These are phyloP conservation scores for Chloroceryle aenea DNA, from an alignment of 2,113 vertebrate species.

Conservation along the genomic window DNA sequence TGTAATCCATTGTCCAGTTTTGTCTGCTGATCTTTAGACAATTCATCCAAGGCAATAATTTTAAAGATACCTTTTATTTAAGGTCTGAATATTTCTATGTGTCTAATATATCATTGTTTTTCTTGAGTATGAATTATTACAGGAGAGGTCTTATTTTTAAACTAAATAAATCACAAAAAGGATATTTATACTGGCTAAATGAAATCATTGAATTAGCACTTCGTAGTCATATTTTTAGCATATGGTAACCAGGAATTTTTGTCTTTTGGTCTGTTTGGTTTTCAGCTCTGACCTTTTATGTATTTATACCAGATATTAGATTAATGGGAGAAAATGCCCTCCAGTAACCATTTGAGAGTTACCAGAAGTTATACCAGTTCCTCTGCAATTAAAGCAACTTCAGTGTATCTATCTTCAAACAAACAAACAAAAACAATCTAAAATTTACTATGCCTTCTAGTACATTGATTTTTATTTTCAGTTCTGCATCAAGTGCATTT, in stretches of 20 bases:
- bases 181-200: neutral
- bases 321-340: neutral
- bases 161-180: neutral
- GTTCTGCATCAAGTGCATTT: neutral
- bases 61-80: neutral
- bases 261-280: neutral
- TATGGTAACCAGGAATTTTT: neutral
- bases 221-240: neutral
- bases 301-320: neutral
- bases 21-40: neutral
- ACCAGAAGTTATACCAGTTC: neutral
- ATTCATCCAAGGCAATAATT: neutral
- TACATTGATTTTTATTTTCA: neutral
- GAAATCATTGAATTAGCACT: neutral
- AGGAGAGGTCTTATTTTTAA: neutral
- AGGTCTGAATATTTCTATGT: neutral
- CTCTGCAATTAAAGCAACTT: neutral
- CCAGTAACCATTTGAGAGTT: neutral
- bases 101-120: neutral
- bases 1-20: neutral
- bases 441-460: neutral
- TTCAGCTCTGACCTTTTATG: neutral
- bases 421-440: neutral
- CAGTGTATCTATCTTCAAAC: neutral
- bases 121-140: neutral